phyloP scores from a whole-genome alignment of 2,888 invertebrate genomes.

The Vandiemenella viatica region DNA sequence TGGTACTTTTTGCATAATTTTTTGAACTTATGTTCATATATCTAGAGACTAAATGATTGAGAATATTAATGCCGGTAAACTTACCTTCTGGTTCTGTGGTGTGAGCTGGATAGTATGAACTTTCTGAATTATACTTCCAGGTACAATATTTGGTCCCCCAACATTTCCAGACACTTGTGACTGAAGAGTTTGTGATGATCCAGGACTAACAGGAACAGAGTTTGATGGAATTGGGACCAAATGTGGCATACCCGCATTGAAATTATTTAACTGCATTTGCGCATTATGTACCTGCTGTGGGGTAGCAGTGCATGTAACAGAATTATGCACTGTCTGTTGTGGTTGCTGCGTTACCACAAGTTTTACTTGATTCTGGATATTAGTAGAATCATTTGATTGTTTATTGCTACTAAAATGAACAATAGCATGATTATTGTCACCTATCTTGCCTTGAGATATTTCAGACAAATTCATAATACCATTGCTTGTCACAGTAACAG shows the following conservation, averaged over 20 bases:
- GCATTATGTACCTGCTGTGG: neutral
- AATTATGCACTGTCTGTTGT: neutral
- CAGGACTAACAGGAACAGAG: neutral
- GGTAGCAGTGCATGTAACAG: neutral
- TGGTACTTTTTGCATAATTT: neutral
- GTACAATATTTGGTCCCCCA: constrained; percentile 12
- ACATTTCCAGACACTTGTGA: neutral
- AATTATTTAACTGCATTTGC: neutral
- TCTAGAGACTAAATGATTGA: no score
- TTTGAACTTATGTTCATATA: no score
- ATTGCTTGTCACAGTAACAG: neutral
- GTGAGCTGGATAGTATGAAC: constrained; percentile 60
- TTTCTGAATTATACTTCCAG: constrained; percentile 33
- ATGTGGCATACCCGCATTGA: constrained; percentile 8
- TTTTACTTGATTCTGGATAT: neutral
- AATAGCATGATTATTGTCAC: neutral
- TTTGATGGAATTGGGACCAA: constrained; percentile 12
- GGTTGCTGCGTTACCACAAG: neutral
- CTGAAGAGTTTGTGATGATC: constrained; percentile 1
- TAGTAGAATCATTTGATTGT: neutral
- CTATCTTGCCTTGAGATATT: neutral
- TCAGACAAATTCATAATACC: no score
- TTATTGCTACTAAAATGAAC: no score
- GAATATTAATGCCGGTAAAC: no score
- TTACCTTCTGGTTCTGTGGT: constrained; percentile 52